A percentile compares a stretch with the other conserved stretches of the same genome.
Conservation (phyloP, 2,113 vertebrate genomes). For the Ptyas mucosa region DNA sequence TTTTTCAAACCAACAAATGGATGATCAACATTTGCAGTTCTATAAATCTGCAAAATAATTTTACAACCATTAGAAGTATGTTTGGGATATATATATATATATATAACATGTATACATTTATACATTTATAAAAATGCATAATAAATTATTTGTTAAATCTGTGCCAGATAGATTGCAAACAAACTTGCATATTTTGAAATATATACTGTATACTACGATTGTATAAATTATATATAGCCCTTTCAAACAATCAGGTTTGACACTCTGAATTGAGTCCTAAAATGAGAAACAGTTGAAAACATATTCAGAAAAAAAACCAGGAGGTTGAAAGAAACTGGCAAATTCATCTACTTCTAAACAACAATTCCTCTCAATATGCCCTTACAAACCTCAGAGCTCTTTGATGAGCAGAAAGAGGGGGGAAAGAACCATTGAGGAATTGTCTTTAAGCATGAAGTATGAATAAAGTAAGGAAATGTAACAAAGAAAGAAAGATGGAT, state of each 20-base stretch:
- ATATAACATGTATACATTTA: not conserved
- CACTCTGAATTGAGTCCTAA: not conserved
- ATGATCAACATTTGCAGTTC: not conserved
- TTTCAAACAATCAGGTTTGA: not conserved
- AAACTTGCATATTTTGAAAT: not conserved
- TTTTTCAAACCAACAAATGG: not conserved
- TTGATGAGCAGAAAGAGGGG: not conserved
- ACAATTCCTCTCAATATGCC: not conserved
- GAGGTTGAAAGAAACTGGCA: not conserved
- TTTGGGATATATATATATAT: not conserved
- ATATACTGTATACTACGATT: not conserved
- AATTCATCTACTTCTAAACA: not conserved
- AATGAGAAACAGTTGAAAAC: not conserved
- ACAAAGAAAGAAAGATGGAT: not conserved
- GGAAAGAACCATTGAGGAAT: not conserved
- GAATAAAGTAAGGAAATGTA: not conserved
- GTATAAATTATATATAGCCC: not conserved
- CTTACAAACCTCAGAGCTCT: not conserved
- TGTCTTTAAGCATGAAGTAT: not conserved
- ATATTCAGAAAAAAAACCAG: not conserved
- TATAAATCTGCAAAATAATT: not conserved
- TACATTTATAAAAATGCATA: not conserved
- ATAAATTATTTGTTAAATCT: not conserved
- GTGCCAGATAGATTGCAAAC: not conserved
- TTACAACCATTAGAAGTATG: not conserved